Evolutionary conservation across 2,888 invertebrate species (phyloP), one percentile per base, ranked within the genome.

Genomic region (Ligdia adustata): DNA sequence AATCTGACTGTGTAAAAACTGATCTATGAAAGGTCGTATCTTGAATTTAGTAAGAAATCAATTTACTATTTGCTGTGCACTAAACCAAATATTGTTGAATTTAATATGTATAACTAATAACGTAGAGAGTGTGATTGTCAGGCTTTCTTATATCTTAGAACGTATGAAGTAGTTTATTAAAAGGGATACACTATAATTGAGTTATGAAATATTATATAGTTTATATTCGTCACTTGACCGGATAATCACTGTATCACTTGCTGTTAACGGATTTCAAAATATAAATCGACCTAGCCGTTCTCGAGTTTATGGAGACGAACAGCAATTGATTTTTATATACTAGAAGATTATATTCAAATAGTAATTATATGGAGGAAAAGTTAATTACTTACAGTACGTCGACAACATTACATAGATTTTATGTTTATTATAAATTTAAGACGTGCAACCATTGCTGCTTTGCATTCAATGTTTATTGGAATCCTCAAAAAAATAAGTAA

Each of bases 21-120:
- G 55, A 15, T 45, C 16, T 29, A 35, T 26, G 37, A 26, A 15
- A 12, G 58, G 51, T 62, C 52, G 64, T 57, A 52, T 64, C 59
- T 50, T 63, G 13, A 27, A 44, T 60, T 59, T 64, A 64, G 66
- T 66, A 54, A 58, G 52, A 55, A 52, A 65, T 69, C 66, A 72
- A 67, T 37, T 58, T 65, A 57, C 62, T n/a, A 68, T 66, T 70
- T 66, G 84, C 83, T 85, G 83, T 85, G 86, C 75, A 79, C 75
- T 82, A 80, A 83, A 84, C 87, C 87, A 88, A 88, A 88, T 85
- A 75, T 75, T 72, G 64, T 75, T 72, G 68, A 71, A 53, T 63
- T 54, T 61, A 57, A 63, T 65, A 64, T 60, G 55, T 64, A 65
- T 66, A 65, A 50, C 31, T 48, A 45, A 39, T 47, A 57, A 60